Conservation (phyloP, 64 coral and sea anemone genomes). For the Stichodactyla helianthus region DNA sequence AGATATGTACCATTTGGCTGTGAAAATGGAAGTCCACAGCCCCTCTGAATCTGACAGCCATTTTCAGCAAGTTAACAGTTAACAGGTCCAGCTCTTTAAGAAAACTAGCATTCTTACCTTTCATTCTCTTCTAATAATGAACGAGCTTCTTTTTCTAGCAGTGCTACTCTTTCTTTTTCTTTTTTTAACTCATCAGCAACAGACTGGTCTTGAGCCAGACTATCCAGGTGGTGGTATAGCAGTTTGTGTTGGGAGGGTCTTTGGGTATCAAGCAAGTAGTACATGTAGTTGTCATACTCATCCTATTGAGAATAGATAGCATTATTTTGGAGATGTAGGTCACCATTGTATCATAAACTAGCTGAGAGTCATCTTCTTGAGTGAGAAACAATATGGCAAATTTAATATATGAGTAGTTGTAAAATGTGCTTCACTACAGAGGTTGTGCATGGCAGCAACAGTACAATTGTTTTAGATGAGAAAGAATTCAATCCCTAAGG, state of each 20-base stretch:
- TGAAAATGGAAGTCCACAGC: too few relatives aligned
- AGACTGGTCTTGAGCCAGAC: slow-evolving; percentile 56
- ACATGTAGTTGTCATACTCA: slow-evolving; percentile 91
- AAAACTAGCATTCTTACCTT: slow-evolving; percentile 23
- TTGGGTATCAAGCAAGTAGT: slow-evolving; percentile 78
- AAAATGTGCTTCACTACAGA: too few relatives aligned
- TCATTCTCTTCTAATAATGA: slow-evolving; percentile 75
- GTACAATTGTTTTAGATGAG: too few relatives aligned
- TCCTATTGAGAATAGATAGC: too few relatives aligned
- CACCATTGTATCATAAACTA: too few relatives aligned
- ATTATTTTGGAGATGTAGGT: too few relatives aligned
- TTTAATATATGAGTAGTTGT: too few relatives aligned
- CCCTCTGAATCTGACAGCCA: neutral
- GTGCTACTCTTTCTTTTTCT: slow-evolving; percentile 69
- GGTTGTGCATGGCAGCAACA: too few relatives aligned
- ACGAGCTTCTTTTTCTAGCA: slow-evolving; percentile 68
- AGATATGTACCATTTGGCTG: neutral
- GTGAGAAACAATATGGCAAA: too few relatives aligned
- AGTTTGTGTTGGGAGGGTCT: slow-evolving; percentile 62
- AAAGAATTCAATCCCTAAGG: too few relatives aligned
- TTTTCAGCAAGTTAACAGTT: neutral
- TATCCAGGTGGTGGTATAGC: slow-evolving; percentile 73
- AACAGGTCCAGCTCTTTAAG: neutral
- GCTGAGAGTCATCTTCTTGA: too few relatives aligned
- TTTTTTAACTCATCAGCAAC: slow-evolving; percentile 56